phyloP scores from a whole-genome alignment of 2,113 vertebrate genomes.

The Dinomys branickii region DNA sequence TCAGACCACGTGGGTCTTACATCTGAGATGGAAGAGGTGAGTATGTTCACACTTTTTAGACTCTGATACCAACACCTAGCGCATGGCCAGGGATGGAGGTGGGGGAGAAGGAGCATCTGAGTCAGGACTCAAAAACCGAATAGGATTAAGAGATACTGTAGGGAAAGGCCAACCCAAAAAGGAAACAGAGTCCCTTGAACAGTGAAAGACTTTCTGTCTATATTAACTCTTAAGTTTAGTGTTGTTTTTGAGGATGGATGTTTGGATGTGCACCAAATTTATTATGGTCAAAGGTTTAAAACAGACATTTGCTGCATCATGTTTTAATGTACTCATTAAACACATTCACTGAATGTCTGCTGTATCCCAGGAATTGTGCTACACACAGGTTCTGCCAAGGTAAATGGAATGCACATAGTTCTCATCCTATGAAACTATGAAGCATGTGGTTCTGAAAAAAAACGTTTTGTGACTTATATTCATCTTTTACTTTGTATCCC shows the following conservation, averaged over 20 bases:
- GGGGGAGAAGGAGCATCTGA: background rate
- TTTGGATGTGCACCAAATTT: background rate
- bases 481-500: background rate
- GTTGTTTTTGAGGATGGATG: background rate
- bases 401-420: background rate
- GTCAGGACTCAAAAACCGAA: background rate
- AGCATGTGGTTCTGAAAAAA: no score
- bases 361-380: background rate
- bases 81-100: background rate
- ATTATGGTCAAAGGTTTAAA: background rate
- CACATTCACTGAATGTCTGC: background rate
- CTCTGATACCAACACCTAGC: no score
- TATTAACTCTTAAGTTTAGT: background rate
- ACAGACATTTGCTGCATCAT: background rate
- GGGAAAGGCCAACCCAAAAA: background rate
- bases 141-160: background rate
- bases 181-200: accelerated
- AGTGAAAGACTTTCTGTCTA: background rate
- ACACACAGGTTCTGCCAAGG: accelerated
- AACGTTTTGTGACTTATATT: background rate
- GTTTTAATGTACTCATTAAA: conserved; percentile 26
- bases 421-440: background rate
- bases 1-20: background rate
- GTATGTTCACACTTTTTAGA: background rate
- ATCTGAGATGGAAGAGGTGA: background rate